phyloP scores from a whole-genome alignment of 2,113 vertebrate species.

The Pedionomus torquatus region DNA sequence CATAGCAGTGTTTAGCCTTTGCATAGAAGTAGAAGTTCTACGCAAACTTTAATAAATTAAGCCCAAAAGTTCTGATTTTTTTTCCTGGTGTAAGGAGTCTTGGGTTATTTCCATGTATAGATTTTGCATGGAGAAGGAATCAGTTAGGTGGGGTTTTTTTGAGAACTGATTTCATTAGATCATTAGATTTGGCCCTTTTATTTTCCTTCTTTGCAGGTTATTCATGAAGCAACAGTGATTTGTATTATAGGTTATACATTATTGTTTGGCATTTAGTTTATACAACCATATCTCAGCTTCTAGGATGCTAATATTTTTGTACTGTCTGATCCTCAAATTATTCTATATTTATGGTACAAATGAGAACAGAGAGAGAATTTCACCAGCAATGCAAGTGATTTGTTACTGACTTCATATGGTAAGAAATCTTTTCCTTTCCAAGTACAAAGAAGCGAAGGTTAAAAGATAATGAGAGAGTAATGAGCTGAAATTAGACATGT shows the following conservation, averaged over 20 bases:
- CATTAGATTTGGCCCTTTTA: neutral
- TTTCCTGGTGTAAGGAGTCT: neutral
- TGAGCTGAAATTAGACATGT: neutral
- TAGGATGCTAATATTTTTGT: neutral
- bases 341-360: neutral
- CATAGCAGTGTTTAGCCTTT: neutral
- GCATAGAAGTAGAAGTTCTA: neutral
- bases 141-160: too few relatives aligned
- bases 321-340: neutral
- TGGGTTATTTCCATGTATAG: neutral
- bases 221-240: neutral
- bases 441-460: neutral
- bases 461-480: neutral
- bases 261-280: neutral
- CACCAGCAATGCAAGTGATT: neutral
- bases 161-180: neutral
- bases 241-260: neutral
- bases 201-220: neutral
- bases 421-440: neutral
- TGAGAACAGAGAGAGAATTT: neutral
- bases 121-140: neutral
- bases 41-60: neutral
- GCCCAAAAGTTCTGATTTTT: neutral
- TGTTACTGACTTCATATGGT: neutral
- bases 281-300: neutral